Evolutionary conservation across 2,797 vertebrate species (phyloP), one percentile per base, ranked within the genome.

Genomic region (Orestias chungarensis): DNA sequence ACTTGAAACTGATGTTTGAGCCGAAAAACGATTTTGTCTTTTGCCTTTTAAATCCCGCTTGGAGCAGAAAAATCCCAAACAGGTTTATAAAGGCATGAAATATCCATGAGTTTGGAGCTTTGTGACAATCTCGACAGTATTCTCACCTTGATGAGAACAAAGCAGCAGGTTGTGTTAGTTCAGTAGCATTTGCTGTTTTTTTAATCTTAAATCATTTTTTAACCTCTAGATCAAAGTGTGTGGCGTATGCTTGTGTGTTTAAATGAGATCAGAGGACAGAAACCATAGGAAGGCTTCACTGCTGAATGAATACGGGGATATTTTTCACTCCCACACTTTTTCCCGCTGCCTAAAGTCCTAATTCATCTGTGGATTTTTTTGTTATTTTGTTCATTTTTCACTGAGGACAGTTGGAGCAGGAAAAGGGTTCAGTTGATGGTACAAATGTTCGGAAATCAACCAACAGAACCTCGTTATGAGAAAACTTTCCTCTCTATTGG

Each of bases 41-140:
- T 59, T 55, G 54, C 15, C 17, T 59, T 59, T 61, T 61, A n/a
- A 38, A 23, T 38, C 9, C 4, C 3, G 33, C 35, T 12, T 61
- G 0, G 33, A n/a, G 33, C n/a, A 61, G 33, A 38, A 61, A 38
- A 61, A 38, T 20, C 9, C 18, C 18, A 33, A 20, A 29, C 25
- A 14, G 50, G 1, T n/a, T 38, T 1, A 5, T 38, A 61, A 61
- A 20, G 18, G 27, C 29, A 18, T 31, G 9, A 55, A 55, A 18
- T 31, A 31, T 9, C 29, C 29, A 18, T 29, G 29, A 31, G 17
- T 55, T 29, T 6, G 1, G 6, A 54, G 14, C 25, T 55, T 31
- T 31, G 27, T 3, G 66, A 80, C 77, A 75, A 80, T 79, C 81
- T 29, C 8, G 42, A 75, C 77, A 75, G 79, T 85, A 61, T 82